These are phyloP conservation scores for Salvelinus sp. DNA, from an alignment of 2,113 vertebrate species.

Conservation along the genomic window DNA sequence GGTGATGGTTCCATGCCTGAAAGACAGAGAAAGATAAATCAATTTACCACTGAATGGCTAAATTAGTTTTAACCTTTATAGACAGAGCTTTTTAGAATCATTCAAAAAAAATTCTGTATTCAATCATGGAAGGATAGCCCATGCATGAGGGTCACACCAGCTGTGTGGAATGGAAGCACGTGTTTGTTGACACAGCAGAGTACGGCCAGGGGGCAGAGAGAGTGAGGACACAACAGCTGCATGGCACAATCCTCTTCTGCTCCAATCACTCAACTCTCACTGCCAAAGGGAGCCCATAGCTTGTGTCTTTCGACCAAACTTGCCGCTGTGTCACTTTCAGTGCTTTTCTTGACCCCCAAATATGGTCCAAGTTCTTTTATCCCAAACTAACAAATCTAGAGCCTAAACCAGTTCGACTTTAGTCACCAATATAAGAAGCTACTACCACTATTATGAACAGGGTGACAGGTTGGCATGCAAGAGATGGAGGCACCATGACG, in stretches of 20 bases:
- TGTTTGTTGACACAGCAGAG: background rate
- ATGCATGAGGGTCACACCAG: background rate
- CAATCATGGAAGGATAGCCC: background rate
- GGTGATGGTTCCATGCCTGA: conserved; percentile 61
- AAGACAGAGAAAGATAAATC: conserved; percentile 17
- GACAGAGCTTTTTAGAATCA: background rate
- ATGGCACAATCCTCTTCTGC: background rate
- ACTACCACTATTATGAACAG: conserved; percentile 21
- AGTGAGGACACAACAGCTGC: conserved; percentile 28
- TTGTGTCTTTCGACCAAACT: background rate
- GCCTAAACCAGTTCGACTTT: background rate
- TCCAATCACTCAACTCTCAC: background rate
- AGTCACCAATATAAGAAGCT: background rate
- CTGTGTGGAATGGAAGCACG: background rate
- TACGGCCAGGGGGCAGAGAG: no score
- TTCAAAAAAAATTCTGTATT: background rate
- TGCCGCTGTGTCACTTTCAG: background rate
- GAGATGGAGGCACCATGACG: conserved; percentile 17
- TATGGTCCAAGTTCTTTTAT: no score
- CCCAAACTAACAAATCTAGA: no score
- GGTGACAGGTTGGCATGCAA: conserved; percentile 36
- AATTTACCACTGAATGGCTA: background rate
- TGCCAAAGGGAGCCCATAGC: background rate
- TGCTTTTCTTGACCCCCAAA: background rate
- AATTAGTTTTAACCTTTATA: background rate